Percentiles rank a stretch among this genome's conserved stretches.
Conservation (phyloP, 2,888 invertebrate genomes). For the Phasia obesa region DNA sequence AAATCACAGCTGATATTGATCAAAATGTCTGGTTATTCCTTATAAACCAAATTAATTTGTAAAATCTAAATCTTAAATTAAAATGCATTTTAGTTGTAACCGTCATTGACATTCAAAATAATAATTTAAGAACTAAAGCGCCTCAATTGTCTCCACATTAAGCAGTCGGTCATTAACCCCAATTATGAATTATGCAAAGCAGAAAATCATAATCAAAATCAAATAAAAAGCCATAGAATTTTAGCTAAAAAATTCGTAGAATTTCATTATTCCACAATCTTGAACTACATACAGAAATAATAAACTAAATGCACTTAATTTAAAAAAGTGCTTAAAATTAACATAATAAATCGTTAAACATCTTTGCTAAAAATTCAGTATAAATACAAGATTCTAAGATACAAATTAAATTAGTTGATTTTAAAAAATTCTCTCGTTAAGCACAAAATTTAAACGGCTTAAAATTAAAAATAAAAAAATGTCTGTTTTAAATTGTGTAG, state of each 20-base stretch:
- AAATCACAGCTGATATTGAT: too few relatives aligned
- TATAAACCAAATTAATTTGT: too few relatives aligned
- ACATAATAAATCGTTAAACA: slow-evolving; percentile 53
- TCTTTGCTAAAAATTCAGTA: slow-evolving; percentile 10
- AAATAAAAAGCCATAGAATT: neutral
- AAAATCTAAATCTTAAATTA: too few relatives aligned
- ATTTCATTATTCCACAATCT: slow-evolving; percentile 44
- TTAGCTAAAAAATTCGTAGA: slow-evolving; percentile 21
- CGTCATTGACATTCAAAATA: slow-evolving; percentile 67
- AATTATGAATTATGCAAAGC: slow-evolving; percentile 26
- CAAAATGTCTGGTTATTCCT: too few relatives aligned
- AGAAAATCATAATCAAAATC: neutral
- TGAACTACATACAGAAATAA: slow-evolving; percentile 48
- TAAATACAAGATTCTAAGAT: slow-evolving; percentile 49
- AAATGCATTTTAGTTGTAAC: neutral
- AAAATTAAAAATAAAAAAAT: slow-evolving; percentile 15
- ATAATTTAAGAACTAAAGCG: neutral
- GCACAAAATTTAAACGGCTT: neutral
- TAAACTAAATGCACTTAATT: slow-evolving; percentile 54
- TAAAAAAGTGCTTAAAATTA: slow-evolving; percentile 48
- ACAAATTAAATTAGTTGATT: slow-evolving; percentile 50
- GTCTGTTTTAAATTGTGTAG: slow-evolving; percentile 9
- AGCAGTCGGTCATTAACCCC: slow-evolving; percentile 49
- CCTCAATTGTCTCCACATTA: slow-evolving; percentile 15
- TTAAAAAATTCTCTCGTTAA: slow-evolving; percentile 21